Percentiles rank a stretch among this genome's conserved stretches.
Conservation (phyloP, 2,113 vertebrate species). For the Fregetta grallaria region DNA sequence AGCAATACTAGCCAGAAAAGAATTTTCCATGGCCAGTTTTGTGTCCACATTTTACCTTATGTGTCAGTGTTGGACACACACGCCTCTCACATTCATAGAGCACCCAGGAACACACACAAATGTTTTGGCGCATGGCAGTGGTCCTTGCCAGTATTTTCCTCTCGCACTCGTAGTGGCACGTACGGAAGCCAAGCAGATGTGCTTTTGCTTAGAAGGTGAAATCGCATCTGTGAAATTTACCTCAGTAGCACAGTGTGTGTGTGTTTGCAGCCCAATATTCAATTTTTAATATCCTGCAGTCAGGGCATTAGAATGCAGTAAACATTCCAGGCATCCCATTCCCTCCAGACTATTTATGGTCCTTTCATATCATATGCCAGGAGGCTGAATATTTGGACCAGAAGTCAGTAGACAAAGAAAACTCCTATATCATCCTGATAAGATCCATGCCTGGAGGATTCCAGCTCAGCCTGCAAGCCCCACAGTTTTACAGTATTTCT, state of each 20-base stretch:
- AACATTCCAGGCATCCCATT: slow-evolving; percentile 57
- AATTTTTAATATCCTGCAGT: slow-evolving; percentile 66
- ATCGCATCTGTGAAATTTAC: slow-evolving; percentile 62
- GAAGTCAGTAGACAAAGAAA: slow-evolving; percentile 29
- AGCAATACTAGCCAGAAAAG: neutral
- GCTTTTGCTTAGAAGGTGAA: slow-evolving; percentile 70
- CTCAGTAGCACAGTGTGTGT: neutral
- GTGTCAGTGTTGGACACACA: neutral
- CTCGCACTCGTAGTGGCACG: neutral
- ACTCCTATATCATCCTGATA: slow-evolving; percentile 47
- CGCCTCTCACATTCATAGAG: neutral
- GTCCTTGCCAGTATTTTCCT: slow-evolving; percentile 37
- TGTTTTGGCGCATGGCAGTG: neutral
- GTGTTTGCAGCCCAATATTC: slow-evolving; percentile 37
- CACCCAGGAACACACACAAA: slow-evolving; percentile 20
- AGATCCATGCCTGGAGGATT: slow-evolving; percentile 33
- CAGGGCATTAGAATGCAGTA: slow-evolving; percentile 34
- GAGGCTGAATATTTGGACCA: slow-evolving; percentile 56
- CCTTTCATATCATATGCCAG: slow-evolving; percentile 50
- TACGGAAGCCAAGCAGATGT: slow-evolving; percentile 60
- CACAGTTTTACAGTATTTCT: neutral
- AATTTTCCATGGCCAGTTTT: neutral
- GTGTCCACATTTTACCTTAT: neutral
- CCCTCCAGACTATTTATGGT: slow-evolving; percentile 62
- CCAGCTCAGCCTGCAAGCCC: neutral